Conservation (phyloP, 2,888 invertebrate species). For the Eubasilissa splendida region DNA sequence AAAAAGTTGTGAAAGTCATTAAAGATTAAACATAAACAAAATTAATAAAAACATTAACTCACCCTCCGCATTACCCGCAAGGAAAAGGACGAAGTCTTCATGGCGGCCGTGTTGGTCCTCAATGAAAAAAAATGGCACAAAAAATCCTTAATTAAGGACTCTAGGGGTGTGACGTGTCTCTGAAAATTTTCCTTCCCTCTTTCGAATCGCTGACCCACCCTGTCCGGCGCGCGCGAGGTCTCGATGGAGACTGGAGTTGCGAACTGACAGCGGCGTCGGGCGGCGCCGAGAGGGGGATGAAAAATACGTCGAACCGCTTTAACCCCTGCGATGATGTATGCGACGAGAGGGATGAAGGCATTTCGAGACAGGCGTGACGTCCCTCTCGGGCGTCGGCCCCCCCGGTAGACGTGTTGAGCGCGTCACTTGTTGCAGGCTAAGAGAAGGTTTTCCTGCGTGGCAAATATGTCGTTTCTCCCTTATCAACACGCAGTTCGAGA, state of each 20-base stretch:
- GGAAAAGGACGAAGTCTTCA: conserved; percentile 59
- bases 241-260: conserved; percentile 43
- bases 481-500: too few species aligned
- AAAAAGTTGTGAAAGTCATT: conserved; percentile 25
- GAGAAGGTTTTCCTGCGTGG: too few species aligned
- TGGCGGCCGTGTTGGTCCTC: conserved; percentile 26
- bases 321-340: background rate
- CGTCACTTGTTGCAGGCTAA: conserved; percentile 50
- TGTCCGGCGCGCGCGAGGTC: conserved; percentile 39
- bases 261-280: conserved; percentile 14
- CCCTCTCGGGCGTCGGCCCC: background rate
- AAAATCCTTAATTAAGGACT: conserved; percentile 3
- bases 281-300: conserved; percentile 8
- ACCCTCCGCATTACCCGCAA: conserved; percentile 58
- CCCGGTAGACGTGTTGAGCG: background rate
- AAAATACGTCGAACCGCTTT: background rate
- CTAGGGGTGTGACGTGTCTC: conserved; percentile 37
- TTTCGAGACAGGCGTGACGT: background rate
- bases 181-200: background rate
- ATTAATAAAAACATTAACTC: conserved; percentile 37
- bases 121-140: conserved; percentile 9
- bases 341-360: conserved; percentile 16
- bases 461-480: too few species aligned
- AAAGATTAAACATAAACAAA: conserved; percentile 27
- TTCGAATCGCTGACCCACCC: background rate